Evolutionary conservation across 2,797 vertebrate genomes (phyloP).

Genomic region (Etheostoma nigrum): DNA sequence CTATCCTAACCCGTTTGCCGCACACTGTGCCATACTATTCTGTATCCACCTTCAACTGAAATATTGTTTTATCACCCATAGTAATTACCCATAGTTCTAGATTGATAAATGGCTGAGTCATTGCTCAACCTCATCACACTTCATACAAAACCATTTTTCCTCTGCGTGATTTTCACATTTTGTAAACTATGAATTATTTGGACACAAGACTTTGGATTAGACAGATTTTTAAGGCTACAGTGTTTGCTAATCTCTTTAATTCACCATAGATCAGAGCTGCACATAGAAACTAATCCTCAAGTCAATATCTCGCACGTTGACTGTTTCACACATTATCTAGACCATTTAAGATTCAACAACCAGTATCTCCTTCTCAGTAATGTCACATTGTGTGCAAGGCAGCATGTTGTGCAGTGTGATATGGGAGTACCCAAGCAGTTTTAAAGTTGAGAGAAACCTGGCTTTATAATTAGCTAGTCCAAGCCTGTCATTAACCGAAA

Average conservation of each 20-base stretch:
- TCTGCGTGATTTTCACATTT: neutral
- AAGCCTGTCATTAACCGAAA: constrained; percentile 73
- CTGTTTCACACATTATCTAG: neutral
- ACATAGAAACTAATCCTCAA: constrained; percentile 8
- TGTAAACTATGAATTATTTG: neutral
- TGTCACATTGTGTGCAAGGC: constrained; percentile 21
- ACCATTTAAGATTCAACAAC: neutral
- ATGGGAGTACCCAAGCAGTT: constrained; percentile 64
- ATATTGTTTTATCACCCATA: neutral
- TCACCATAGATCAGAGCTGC: constrained; percentile 19
- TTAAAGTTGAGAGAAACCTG: constrained; percentile 66
- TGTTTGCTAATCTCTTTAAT: constrained; percentile 20
- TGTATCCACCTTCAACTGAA: neutral
- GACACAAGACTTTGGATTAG: constrained; percentile 20
- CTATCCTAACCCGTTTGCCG: constrained; percentile 24
- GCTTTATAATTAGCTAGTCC: constrained; percentile 77
- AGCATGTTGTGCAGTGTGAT: constrained; percentile 48
- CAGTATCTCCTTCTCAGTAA: neutral
- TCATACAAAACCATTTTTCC: neutral
- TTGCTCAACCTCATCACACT: neutral
- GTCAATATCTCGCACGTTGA: neutral
- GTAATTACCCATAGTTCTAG: neutral
- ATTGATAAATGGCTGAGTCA: neutral
- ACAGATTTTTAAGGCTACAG: neutral
- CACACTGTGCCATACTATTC: neutral